A percentile compares a stretch with the other conserved stretches of the same genome.
These are phyloP conservation scores for Anthophora plumipes DNA, from an alignment of 2,888 invertebrate genomes.

Conservation along the genomic window DNA sequence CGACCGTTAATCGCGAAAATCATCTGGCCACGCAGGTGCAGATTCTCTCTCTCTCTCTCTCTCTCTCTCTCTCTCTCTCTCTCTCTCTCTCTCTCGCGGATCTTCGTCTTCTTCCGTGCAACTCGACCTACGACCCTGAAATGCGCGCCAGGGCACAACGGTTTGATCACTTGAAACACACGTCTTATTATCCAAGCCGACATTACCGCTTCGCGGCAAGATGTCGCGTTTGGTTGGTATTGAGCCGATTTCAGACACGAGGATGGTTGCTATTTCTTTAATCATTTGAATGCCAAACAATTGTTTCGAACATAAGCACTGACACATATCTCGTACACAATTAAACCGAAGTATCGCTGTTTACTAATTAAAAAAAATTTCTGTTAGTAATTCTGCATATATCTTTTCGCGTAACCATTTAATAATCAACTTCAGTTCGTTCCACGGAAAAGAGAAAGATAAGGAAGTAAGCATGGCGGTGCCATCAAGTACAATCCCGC, in stretches of 20 bases:
- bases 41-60: too few species aligned
- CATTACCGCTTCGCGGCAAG: not conserved
- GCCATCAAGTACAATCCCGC: not conserved
- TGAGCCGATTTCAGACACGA: not conserved
- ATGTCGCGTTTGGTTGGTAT: conserved; percentile 2
- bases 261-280: not conserved
- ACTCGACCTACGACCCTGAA: conserved; percentile 43
- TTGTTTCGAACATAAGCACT: too few species aligned
- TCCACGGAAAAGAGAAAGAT: fast-evolving
- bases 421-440: not conserved
- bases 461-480: not conserved
- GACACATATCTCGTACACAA: too few species aligned
- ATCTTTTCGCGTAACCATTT: not conserved
- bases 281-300: too few species aligned
- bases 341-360: too few species aligned
- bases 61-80: too few species aligned
- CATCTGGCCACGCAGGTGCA: conserved; percentile 61
- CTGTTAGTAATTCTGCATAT: too few species aligned
- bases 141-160: conserved; percentile 16
- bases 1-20: conserved; percentile 70
- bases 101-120: conserved; percentile 39
- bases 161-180: conserved; percentile 45
- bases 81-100: too few species aligned
- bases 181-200: conserved; percentile 43
- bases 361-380: too few species aligned